Conservation (phyloP, 2,888 invertebrate genomes). For the Chloroclysta siterata region DNA sequence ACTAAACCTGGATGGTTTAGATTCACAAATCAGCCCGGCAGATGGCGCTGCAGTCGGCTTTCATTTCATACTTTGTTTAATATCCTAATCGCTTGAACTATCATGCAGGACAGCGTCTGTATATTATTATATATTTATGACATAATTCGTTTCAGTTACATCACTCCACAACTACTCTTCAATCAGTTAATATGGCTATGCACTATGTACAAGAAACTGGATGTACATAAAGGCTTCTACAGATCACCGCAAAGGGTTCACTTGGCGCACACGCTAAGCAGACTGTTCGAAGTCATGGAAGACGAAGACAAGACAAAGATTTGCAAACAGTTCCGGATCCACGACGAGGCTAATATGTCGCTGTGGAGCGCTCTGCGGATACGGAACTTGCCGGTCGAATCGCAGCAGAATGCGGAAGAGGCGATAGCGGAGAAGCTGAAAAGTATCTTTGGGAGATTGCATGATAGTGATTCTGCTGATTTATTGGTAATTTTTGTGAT, state of each 20-base stretch:
- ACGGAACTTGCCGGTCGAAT: slow-evolving; percentile 53
- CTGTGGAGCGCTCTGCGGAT: slow-evolving; percentile 63
- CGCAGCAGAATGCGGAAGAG: slow-evolving; percentile 46
- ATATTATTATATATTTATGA: no score
- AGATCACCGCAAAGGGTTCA: slow-evolving; percentile 64
- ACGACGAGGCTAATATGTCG: slow-evolving; percentile 50
- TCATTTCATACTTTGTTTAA: no score
- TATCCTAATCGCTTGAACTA: no score
- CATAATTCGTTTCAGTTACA: slow-evolving; percentile 51
- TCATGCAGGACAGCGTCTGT: no score
- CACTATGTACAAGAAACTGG: slow-evolving; percentile 60
- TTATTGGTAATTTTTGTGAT: slow-evolving; percentile 45
- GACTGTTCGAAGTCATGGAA: slow-evolving; percentile 56
- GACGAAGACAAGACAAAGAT: slow-evolving; percentile 59
- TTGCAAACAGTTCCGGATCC: slow-evolving; percentile 53
- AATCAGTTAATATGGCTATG: slow-evolving; percentile 58
- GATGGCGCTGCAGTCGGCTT: no score
- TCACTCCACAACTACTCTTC: slow-evolving; percentile 48
- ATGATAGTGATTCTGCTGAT: slow-evolving; percentile 25
- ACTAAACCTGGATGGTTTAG: no score
- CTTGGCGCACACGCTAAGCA: slow-evolving; percentile 53
- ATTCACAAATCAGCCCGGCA: no score
- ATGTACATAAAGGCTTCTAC: slow-evolving; percentile 48
- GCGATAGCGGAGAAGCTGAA: slow-evolving; percentile 49
- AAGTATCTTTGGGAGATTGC: slow-evolving; percentile 26